Percentiles rank a stretch among this genome's conserved stretches.
Evolutionary conservation across 2,888 invertebrate species (phyloP).

Genomic region (Ptychoptera albimana): DNA sequence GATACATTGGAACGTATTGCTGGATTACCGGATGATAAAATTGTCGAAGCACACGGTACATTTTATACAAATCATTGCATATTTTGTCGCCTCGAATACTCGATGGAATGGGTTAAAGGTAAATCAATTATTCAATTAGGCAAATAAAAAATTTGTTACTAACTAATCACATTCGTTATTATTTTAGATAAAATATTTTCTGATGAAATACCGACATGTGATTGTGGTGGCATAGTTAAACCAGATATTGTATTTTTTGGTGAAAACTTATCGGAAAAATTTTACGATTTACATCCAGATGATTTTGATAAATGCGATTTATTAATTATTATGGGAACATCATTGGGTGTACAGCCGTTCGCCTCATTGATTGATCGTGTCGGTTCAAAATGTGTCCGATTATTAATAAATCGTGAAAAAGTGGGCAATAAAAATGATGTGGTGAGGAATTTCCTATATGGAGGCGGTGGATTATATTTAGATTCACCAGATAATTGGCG

Average conservation of each 20-base stretch:
- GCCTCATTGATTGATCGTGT: conserved; percentile 72
- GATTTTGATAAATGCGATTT: conserved; percentile 82
- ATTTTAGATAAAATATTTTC: conserved; percentile 51
- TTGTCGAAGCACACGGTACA: conserved; percentile 92
- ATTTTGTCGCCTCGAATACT: conserved; percentile 53
- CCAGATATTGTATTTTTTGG: conserved; percentile 96
- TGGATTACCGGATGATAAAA: conserved; percentile 63
- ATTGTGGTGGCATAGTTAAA: conserved; percentile 69
- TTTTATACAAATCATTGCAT: conserved; percentile 79
- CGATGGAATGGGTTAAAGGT: conserved; percentile 79
- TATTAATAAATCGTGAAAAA: conserved; percentile 76
- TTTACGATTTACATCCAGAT: conserved; percentile 45
- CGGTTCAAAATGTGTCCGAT: conserved; percentile 53
- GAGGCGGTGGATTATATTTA: conserved; percentile 47
- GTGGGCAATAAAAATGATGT: conserved; percentile 36
- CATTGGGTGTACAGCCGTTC: conserved; percentile 87
- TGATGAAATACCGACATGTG: conserved; percentile 61
- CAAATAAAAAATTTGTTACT: too few species aligned
- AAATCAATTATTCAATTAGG: conserved; percentile 6
- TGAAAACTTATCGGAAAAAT: conserved; percentile 68
- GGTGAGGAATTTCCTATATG: conserved; percentile 17
- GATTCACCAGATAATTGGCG: conserved; percentile 44
- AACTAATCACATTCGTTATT: neutral
- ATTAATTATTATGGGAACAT: conserved; percentile 89
- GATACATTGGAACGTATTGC: conserved; percentile 83